Conservation (phyloP, 2,113 vertebrate genomes). For the Mungos mungo region DNA sequence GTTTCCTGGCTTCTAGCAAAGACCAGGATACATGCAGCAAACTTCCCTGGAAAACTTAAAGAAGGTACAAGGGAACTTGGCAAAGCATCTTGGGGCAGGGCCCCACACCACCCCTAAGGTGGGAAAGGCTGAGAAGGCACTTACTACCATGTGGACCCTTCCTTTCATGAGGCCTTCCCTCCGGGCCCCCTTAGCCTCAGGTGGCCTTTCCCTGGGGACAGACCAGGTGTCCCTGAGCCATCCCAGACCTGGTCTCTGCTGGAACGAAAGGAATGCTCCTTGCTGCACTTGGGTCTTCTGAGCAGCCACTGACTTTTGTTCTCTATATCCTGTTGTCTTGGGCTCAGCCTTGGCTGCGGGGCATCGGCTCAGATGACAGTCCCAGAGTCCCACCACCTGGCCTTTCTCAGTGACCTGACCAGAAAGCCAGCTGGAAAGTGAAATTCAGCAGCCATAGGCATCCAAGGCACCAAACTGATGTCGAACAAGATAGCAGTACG, state of each 20-base stretch:
- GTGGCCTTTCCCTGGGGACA: constrained; percentile 69
- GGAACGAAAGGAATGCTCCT: constrained; percentile 90
- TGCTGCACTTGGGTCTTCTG: constrained; percentile 79
- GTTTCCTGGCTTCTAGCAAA: neutral
- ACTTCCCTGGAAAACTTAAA: neutral
- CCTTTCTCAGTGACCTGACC: constrained; percentile 85
- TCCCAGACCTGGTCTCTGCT: constrained; percentile 85
- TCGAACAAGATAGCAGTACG: constrained; percentile 49
- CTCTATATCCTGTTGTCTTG: constrained; percentile 77
- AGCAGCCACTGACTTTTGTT: constrained; percentile 87
- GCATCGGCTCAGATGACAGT: constrained; percentile 88
- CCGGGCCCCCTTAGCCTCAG: constrained; percentile 54
- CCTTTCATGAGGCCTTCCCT: neutral
- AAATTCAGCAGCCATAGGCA: constrained; percentile 84
- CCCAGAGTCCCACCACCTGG: constrained; percentile 92
- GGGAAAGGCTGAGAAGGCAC: neutral
- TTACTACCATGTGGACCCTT: neutral
- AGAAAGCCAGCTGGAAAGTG: constrained; percentile 89
- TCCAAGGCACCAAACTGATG: constrained; percentile 67
- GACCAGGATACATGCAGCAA: neutral
- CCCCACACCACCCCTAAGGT: neutral
- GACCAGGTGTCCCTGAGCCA: constrained; percentile 86
- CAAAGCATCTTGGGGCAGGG: neutral
- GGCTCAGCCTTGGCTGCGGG: constrained; percentile 59
- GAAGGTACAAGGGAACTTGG: neutral